Base-by-base conservation (phyloP, 2,888 invertebrate genomes). In the Drosophila neonasuta region DNA sequence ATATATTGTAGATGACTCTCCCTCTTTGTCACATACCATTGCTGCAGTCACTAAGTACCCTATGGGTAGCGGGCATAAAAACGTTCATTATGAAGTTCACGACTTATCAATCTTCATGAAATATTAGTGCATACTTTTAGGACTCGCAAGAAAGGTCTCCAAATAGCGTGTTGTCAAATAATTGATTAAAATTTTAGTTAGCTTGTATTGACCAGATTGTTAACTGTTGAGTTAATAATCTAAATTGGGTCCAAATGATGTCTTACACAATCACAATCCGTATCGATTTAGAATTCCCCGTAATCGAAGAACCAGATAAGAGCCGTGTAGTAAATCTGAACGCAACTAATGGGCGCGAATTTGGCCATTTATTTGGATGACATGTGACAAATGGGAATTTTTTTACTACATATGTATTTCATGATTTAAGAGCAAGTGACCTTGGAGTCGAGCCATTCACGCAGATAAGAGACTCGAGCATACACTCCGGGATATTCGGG, bases 401-500 rank as follows among this genome's bases (percentile, higher is more conserved):
- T 20, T 15, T 4, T 29, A 8, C 30, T 39, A n/a, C 36, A 36
- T 24, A 32, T 32, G 32, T 32, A 24, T 20, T 41, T 11, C 3
- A 10, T 8, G 24, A 9, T 11, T 17, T 44, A 62, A 4, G 11
- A 2, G 29, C 46, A 30, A 17, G 48, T 13, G 5, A 67, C 15
- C 29, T 69, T 79, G 1, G 61, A 63, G 32, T 69, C 61, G 17
- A 88, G 63, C 88, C 89, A 88, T 46, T 72, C 30, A 20, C 48
- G 13, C 1, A 79, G 71, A 54, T 77, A 32, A 3, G 67, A 54
- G 13, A 88, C 79, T 17, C 72, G 87, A 11, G 89, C 68, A 70
- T 90, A 89, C 5, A 89, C 89, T 1, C 90, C 90, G 0, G 89
- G 89, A 55, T 80, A 66, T 0, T 66, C 41, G 15, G 86, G 68